Conservation (phyloP, 30 jellyfish, hydroid and myxozoan species). For the Phacellophora camtschatica region DNA sequence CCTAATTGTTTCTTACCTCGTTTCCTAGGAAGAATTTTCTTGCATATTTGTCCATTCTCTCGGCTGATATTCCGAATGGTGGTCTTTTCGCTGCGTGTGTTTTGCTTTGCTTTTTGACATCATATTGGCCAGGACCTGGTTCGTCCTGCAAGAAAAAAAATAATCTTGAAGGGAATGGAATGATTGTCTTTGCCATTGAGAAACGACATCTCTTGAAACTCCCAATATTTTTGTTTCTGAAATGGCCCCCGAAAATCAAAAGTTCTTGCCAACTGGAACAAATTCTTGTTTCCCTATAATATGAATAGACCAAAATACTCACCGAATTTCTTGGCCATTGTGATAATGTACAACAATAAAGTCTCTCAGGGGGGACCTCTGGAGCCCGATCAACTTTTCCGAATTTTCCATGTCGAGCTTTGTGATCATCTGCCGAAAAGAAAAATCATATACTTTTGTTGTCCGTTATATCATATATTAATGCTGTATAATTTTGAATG, state of each 20-base stretch:
- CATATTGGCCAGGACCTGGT: slow-evolving; percentile 98
- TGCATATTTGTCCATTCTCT: slow-evolving; percentile 69
- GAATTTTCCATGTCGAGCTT: slow-evolving; percentile 87
- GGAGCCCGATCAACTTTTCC: slow-evolving; percentile 90
- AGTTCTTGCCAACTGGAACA: no score
- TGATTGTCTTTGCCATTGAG: no score
- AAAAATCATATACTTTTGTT: background rate
- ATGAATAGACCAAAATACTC: no score
- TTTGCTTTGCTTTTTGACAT: slow-evolving; percentile 41
- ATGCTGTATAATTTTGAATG: no score
- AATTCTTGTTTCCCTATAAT: no score
- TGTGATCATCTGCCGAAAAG: slow-evolving; percentile 64
- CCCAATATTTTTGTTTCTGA: no score
- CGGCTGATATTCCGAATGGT: slow-evolving; percentile 93
- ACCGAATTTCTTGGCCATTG: slow-evolving; percentile 98
- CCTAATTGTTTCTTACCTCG: no score
- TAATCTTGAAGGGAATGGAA: no score
- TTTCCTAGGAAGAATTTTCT: slow-evolving; percentile 82
- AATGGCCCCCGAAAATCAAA: no score
- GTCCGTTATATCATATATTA: background rate
- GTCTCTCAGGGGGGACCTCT: slow-evolving; percentile 80
- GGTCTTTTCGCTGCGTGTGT: slow-evolving; percentile 76
- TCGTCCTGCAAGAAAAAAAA: slow-evolving; percentile 59
- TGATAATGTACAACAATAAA: slow-evolving; percentile 81
- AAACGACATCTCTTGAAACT: no score